Base-by-base conservation (phyloP, 2,888 invertebrate genomes). In the Eretmocerus hayati region DNA sequence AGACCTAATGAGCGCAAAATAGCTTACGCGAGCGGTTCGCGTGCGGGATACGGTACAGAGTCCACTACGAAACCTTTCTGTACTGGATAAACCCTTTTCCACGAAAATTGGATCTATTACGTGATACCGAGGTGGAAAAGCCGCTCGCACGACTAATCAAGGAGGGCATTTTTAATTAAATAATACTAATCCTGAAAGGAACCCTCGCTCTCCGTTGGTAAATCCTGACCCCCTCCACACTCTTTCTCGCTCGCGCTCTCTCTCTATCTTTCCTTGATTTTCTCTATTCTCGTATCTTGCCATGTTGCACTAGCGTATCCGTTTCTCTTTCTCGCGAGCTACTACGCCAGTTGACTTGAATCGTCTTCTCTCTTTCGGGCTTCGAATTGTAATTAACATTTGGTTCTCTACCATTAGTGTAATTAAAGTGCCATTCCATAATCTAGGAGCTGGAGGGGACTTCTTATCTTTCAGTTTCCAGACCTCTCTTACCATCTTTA, bases 301-400 rank as follows among this genome's bases (percentile, higher is more conserved):
- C 22, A 44, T 44, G 13, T 23, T 13, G 31, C 45, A 32, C 30
- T 46, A 33, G 42, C 45, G 41, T 58, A 54, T 52, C 49, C 52
- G 60, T 58, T 56, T 42, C 58, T 56, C 56, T 38, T 42, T 44
- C 56, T 56, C 58, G 40, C 26, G 6, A 6, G 26, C 26, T 26
- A 6, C 26, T 26, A 9, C 26, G 26, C 26, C 26, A 33, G 33
- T 5, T 40, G 35, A 46, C 39, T 37, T 69, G 67, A 67, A 69
- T 69, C 64, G 67, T 71, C n/a, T n/a, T n/a, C 74, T 74, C 75
- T 77, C 76, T 75, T 75, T 76, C 74, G 73, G 77, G 75, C 78
- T 80, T 80, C 79, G 79, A 77, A 79, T 79, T 75, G 79, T 81
- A 83, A 83, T 83, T 83, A 83, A 81, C 81, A 81, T 80, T 80